Conservation (phyloP, 2,888 invertebrate species). For the Itoplectis maculator region DNA sequence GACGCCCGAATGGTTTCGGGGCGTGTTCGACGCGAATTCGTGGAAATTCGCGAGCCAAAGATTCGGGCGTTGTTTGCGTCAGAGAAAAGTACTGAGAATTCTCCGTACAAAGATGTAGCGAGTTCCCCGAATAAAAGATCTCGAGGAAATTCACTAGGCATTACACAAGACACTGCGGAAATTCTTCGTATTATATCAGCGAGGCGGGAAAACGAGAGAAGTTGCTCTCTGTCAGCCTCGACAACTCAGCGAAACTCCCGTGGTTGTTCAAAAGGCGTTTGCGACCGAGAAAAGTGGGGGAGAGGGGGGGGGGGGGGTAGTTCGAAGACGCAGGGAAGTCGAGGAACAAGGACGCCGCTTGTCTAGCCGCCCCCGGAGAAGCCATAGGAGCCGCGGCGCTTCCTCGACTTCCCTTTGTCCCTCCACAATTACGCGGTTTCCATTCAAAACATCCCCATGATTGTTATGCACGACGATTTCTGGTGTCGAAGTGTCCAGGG, state of each 20-base stretch:
- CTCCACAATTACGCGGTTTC: slow-evolving; percentile 73
- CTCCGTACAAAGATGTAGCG: not conserved
- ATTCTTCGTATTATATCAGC: slow-evolving; percentile 12
- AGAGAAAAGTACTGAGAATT: not conserved
- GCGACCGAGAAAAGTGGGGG: not conserved
- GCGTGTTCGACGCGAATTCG: too few relatives aligned
- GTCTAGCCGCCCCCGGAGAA: slow-evolving; percentile 15
- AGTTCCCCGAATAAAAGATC: not conserved
- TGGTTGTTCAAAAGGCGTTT: not conserved
- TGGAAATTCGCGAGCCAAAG: not conserved
- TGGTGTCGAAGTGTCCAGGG: slow-evolving; percentile 66
- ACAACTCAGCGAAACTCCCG: slow-evolving; percentile 11
- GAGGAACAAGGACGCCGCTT: slow-evolving; percentile 34
- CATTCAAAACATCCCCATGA: slow-evolving; percentile 73
- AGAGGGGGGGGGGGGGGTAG: not conserved
- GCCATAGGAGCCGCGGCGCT: slow-evolving; percentile 38
- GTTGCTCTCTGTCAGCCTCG: not conserved
- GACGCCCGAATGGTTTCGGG: too few relatives aligned
- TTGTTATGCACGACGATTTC: slow-evolving; percentile 73
- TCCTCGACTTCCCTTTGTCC: slow-evolving; percentile 74
- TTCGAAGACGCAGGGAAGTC: not conserved
- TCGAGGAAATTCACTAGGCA: slow-evolving; percentile 3
- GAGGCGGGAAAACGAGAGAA: not conserved
- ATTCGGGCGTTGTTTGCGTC: not conserved
- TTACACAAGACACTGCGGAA: slow-evolving; percentile 18